Evolutionary conservation across 2,113 vertebrate species (phyloP).

Genomic region (Phodopus roborovskii): DNA sequence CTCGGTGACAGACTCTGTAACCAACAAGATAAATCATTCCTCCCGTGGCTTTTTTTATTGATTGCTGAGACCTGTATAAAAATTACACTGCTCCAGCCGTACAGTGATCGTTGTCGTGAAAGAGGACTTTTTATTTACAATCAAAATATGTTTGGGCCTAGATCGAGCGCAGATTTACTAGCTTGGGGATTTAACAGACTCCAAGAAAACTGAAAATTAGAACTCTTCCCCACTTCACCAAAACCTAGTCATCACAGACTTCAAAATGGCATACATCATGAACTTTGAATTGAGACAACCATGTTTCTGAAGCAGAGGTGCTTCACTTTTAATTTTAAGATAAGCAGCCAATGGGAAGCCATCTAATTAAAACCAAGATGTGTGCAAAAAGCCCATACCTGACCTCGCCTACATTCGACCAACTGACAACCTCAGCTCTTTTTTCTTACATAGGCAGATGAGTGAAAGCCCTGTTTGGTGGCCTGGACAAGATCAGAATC

Average conservation of each 20-base stretch:
- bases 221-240: not conserved
- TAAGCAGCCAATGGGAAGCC: constrained; percentile 75
- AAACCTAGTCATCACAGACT: constrained; percentile 55
- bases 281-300: not conserved
- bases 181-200: constrained; percentile 80
- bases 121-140: constrained; percentile 90
- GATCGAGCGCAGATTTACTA: constrained; percentile 85
- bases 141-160: constrained; percentile 85
- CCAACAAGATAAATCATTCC: constrained; percentile 94
- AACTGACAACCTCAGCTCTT: constrained; percentile 43
- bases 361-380: constrained; percentile 74
- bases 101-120: constrained; percentile 90
- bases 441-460: constrained; percentile 1
- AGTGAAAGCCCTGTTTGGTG: not conserved
- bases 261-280: not conserved
- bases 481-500: not conserved
- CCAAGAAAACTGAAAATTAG: constrained; percentile 73
- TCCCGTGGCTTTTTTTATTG: constrained; percentile 93
- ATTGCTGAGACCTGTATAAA: constrained; percentile 92
- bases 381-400: constrained; percentile 30
- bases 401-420: constrained; percentile 52
- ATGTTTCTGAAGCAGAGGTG: not conserved
- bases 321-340: constrained; percentile 59
- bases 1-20: constrained; percentile 93
- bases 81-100: constrained; percentile 89